Percentiles rank a stretch among this genome's conserved stretches.
These are phyloP conservation scores for Callocephalon fimbriatum DNA, from an alignment of 2,113 vertebrate genomes.

Conservation along the genomic window DNA sequence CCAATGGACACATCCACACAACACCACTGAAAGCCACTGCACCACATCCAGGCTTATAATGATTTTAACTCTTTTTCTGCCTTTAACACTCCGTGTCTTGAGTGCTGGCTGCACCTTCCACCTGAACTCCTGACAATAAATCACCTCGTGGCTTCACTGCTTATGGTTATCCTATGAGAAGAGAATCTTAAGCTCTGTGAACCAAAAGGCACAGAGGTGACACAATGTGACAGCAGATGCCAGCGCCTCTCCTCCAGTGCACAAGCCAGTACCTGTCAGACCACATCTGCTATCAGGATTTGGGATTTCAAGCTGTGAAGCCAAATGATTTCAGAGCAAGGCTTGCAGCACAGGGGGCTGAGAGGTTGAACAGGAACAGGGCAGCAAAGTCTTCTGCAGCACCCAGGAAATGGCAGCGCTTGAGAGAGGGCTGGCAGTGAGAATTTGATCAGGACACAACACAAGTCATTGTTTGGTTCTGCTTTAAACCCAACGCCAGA, in stretches of 20 bases:
- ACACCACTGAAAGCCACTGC: background rate
- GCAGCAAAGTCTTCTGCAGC: background rate
- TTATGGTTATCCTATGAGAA: fast-evolving
- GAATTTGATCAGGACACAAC: background rate
- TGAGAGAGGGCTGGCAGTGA: background rate
- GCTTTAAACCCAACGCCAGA: background rate
- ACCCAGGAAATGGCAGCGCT: background rate
- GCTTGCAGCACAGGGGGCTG: fast-evolving
- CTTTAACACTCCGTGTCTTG: background rate
- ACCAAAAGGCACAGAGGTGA: background rate
- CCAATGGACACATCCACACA: background rate
- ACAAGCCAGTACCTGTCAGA: background rate
- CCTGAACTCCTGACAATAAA: background rate
- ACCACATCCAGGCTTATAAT: background rate
- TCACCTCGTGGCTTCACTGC: background rate
- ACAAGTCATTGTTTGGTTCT: background rate
- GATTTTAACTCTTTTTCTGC: background rate
- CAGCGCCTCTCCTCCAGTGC: background rate
- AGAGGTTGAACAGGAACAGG: fast-evolving
- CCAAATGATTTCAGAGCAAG: background rate
- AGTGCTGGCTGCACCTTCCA: background rate
- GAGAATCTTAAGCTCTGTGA: fast-evolving
- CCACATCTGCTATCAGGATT: background rate
- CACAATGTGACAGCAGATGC: fast-evolving
- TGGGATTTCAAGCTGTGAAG: background rate